These are phyloP conservation scores for Clarias gariepinus DNA, from an alignment of 2,113 vertebrate species.

Conservation along the genomic window DNA sequence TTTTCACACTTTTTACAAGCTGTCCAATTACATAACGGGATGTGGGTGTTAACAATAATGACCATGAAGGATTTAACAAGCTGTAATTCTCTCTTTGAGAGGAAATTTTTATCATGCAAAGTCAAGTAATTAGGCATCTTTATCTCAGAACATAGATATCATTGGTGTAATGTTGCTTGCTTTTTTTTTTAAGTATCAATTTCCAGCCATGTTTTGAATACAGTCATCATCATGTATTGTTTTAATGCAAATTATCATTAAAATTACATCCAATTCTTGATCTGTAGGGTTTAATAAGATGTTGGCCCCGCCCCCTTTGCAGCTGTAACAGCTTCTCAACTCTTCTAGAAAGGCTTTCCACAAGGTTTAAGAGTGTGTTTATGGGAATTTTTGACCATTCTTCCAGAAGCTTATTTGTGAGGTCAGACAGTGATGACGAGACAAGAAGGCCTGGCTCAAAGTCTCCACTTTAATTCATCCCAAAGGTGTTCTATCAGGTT, in stretches of 20 bases:
- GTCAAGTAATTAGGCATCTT: conserved; percentile 4
- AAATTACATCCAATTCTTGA: too few relatives aligned
- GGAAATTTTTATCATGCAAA: neutral
- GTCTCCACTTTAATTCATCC: too few relatives aligned
- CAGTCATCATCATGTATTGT: neutral
- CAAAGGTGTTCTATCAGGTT: too few relatives aligned
- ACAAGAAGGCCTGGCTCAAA: too few relatives aligned
- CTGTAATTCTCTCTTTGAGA: neutral
- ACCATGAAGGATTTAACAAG: neutral
- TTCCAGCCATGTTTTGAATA: neutral
- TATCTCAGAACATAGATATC: neutral
- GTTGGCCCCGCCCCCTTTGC: too few relatives aligned
- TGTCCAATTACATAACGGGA: neutral
- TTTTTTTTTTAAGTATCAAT: neutral
- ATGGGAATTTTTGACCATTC: too few relatives aligned
- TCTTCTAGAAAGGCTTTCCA: too few relatives aligned
- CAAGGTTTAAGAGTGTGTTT: too few relatives aligned
- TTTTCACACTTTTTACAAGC: neutral
- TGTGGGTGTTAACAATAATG: conserved; percentile 11
- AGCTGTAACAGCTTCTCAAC: too few relatives aligned
- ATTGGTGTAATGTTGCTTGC: neutral
- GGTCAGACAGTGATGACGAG: too few relatives aligned
- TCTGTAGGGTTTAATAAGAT: too few relatives aligned
- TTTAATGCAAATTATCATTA: conserved; percentile 2
- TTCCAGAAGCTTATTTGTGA: too few relatives aligned